Evolutionary conservation across 2,797 vertebrate genomes (phyloP).

Genomic region (Ctenosaura bakeri): DNA sequence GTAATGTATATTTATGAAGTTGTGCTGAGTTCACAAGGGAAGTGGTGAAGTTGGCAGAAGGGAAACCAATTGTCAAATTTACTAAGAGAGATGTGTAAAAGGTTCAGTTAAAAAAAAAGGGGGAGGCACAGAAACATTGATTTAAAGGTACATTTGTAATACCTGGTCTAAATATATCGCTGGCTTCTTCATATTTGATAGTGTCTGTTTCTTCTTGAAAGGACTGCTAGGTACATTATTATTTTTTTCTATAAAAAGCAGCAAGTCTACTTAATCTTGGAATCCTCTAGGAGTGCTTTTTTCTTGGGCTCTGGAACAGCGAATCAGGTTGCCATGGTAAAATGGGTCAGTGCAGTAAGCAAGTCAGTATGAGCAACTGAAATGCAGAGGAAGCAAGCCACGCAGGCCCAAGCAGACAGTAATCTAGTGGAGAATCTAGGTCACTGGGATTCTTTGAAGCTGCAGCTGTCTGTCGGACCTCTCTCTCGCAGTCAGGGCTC

Average conservation of each 20-base stretch:
- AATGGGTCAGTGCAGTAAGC: conserved; percentile 86
- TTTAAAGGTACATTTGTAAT: conserved; percentile 53
- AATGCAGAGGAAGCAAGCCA: conserved; percentile 76
- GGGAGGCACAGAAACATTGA: conserved; percentile 41
- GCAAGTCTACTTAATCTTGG: conserved; percentile 75
- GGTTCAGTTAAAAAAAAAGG: conserved; percentile 37
- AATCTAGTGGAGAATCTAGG: conserved; percentile 89
- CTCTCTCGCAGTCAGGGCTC: conserved; percentile 69
- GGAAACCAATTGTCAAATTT: conserved; percentile 51
- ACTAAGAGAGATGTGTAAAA: conserved; percentile 34
- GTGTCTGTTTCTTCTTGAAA: conserved; percentile 53
- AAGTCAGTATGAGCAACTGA: conserved; percentile 82
- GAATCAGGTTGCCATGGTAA: conserved; percentile 88
- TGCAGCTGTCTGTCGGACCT: conserved; percentile 80
- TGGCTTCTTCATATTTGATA: conserved; percentile 62
- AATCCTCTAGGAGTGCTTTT: conserved; percentile 75
- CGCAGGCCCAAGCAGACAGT: conserved; percentile 78
- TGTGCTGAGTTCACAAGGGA: not conserved
- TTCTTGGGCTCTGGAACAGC: conserved; percentile 68
- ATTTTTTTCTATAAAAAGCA: conserved; percentile 56
- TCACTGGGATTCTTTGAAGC: conserved; percentile 87
- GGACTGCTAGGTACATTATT: conserved; percentile 62
- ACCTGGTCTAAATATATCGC: conserved; percentile 62
- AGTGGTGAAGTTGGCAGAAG: conserved; percentile 31
- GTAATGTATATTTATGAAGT: conserved; percentile 50